phyloP scores from a whole-genome alignment of 92 coral and sea anemone genomes.

The Diadumene lineata region DNA sequence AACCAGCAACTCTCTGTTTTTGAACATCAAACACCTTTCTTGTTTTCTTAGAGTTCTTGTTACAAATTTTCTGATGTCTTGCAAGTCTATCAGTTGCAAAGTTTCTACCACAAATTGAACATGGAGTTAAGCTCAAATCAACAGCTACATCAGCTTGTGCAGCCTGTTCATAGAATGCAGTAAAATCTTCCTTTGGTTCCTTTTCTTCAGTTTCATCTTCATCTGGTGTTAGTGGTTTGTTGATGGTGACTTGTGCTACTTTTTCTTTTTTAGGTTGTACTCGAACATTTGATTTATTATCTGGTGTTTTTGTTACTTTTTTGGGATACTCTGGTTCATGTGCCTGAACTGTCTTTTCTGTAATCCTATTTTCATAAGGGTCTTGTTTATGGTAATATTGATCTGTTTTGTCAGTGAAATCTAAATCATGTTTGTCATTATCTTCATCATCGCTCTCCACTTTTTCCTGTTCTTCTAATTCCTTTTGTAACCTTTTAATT shows the following conservation, averaged over 20 bases:
- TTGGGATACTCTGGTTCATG: not conserved
- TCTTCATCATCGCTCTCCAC: constrained; percentile 57
- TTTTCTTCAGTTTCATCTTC: constrained; percentile 19
- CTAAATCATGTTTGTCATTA: constrained; percentile 3
- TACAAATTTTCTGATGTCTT: constrained; percentile 82
- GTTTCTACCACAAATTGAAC: constrained; percentile 89
- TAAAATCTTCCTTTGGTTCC: constrained; percentile 40
- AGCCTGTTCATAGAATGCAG: constrained; percentile 52
- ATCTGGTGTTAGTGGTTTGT: constrained; percentile 6
- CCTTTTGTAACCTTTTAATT: constrained; percentile 65
- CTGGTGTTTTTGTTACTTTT: not conserved
- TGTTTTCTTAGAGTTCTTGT: constrained; percentile 62
- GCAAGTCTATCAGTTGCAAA: constrained; percentile 83
- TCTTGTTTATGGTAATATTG: not conserved
- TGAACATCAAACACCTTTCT: constrained; percentile 80
- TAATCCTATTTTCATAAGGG: not conserved
- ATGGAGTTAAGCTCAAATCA: constrained; percentile 52
- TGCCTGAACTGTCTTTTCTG: constrained; percentile 15
- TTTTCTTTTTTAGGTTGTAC: constrained; percentile 9
- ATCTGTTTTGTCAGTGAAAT: constrained; percentile 1
- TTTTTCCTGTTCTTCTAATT: constrained; percentile 71
- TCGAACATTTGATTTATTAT: not conserved
- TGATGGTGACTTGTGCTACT: not conserved
- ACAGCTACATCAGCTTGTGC: constrained; percentile 40
- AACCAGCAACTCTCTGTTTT: constrained; percentile 80